These are phyloP conservation scores for Xestia ashworthii DNA, from an alignment of 2,888 invertebrate genomes.

Conservation along the genomic window DNA sequence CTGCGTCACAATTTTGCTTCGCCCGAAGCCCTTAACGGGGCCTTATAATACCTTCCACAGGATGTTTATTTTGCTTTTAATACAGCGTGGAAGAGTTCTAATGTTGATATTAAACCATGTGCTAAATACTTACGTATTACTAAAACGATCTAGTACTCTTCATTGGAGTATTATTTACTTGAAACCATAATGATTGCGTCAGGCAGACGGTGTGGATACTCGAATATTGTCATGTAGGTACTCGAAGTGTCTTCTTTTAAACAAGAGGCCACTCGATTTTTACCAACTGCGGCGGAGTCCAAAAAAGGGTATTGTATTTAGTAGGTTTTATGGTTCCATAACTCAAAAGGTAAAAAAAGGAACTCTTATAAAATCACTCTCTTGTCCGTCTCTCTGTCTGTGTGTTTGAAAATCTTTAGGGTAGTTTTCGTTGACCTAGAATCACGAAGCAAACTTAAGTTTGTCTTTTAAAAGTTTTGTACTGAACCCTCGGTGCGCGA, in stretches of 20 bases:
- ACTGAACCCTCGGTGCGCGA: too few relatives aligned
- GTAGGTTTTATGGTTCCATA: not conserved
- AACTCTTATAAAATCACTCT: too few relatives aligned
- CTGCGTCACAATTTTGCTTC: not conserved
- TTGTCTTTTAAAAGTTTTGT: too few relatives aligned
- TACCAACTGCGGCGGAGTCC: not conserved
- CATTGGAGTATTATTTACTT: slow-evolving; percentile 33
- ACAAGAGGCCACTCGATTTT: not conserved
- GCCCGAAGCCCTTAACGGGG: not conserved
- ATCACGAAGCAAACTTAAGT: too few relatives aligned
- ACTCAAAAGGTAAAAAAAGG: too few relatives aligned
- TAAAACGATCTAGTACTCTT: slow-evolving; percentile 26
- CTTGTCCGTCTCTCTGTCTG: too few relatives aligned
- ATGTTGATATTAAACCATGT: slow-evolving; percentile 18
- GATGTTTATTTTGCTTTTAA: slow-evolving; percentile 25
- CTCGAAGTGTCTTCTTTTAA: slow-evolving; percentile 4
- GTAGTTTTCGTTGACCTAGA: too few relatives aligned
- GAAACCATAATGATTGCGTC: slow-evolving; percentile 35
- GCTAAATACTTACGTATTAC: slow-evolving; percentile 28
- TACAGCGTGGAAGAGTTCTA: not conserved
- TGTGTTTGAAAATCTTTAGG: too few relatives aligned
- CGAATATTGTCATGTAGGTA: slow-evolving; percentile 9
- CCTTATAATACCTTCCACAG: not conserved
- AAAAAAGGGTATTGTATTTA: not conserved
- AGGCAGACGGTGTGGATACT: slow-evolving; percentile 10